Conservation (phyloP, 2,797 vertebrate species). For the Sebastes paucispinis region DNA sequence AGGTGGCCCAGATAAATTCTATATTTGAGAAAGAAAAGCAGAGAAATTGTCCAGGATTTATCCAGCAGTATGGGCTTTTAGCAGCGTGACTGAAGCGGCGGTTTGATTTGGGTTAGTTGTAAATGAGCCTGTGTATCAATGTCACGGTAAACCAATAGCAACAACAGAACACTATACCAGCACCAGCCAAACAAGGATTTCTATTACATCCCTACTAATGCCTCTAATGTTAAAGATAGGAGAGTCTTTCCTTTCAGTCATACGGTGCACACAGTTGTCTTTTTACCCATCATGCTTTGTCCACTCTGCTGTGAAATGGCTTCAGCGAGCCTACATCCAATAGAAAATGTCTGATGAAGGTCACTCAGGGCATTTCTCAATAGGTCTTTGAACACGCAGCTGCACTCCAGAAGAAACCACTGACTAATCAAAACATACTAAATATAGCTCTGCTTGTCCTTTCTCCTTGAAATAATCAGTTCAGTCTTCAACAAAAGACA, state of each 20-base stretch:
- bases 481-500: not conserved
- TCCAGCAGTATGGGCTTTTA: not conserved
- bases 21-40: not conserved
- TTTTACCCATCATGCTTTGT: constrained; percentile 4
- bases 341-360: constrained; percentile 20
- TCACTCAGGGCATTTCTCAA: constrained; percentile 8
- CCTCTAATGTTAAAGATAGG: not conserved
- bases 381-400: constrained; percentile 1
- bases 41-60: not conserved
- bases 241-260: not conserved
- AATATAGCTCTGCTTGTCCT: constrained; percentile 1
- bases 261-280: not conserved
- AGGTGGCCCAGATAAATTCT: not conserved
- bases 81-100: not conserved
- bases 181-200: constrained; percentile 10
- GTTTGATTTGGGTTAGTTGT: not conserved
- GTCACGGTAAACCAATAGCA: constrained; percentile 22
- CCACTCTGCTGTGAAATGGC: constrained; percentile 9
- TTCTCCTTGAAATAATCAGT: constrained; percentile 12
- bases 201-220: constrained; percentile 8
- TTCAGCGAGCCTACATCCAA: not conserved
- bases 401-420: constrained; percentile 6
- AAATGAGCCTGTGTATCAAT: constrained; percentile 14
- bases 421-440: constrained; percentile 16
- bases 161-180: constrained; percentile 19